These are phyloP conservation scores for Zaprionus ornatus DNA, from an alignment of 1,140 invertebrate species.

Conservation along the genomic window DNA sequence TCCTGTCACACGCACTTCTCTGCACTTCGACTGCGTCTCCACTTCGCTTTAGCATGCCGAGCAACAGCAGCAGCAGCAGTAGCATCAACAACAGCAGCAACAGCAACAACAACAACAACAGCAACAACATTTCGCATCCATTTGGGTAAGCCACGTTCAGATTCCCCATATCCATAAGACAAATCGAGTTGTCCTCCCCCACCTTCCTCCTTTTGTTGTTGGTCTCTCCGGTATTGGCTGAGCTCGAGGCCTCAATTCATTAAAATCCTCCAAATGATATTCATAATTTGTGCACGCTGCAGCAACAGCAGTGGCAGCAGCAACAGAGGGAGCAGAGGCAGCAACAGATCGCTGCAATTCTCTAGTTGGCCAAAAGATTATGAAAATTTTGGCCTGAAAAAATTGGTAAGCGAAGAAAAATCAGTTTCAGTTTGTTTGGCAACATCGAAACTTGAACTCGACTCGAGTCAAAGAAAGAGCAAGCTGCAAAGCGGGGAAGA, in stretches of 20 bases:
- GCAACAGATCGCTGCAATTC: slow-evolving; percentile 47
- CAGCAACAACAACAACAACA: neutral
- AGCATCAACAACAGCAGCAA: neutral
- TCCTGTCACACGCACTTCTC: slow-evolving; percentile 65
- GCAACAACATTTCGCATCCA: slow-evolving; percentile 21
- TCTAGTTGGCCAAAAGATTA: slow-evolving; percentile 80
- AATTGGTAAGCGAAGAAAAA: slow-evolving; percentile 39
- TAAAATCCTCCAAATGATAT: slow-evolving; percentile 66
- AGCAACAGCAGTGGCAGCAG: neutral
- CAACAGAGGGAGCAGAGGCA: neutral
- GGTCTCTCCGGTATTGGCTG: slow-evolving; percentile 13
- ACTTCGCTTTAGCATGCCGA: slow-evolving; percentile 3
- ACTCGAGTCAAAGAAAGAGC: slow-evolving; percentile 7
- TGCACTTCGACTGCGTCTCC: neutral
- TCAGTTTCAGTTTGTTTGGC: slow-evolving; percentile 36
- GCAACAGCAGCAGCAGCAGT: neutral
- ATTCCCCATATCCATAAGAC: slow-evolving; percentile 28
- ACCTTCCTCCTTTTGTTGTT: neutral
- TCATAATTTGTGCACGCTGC: slow-evolving; percentile 67
- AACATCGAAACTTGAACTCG: slow-evolving; percentile 38
- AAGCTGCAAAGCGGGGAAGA: slow-evolving; percentile 12
- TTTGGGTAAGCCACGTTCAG: slow-evolving; percentile 25
- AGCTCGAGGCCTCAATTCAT: slow-evolving; percentile 56
- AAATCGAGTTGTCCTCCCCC: slow-evolving; percentile 25
- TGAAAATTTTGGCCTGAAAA: slow-evolving; percentile 83